phyloP scores from a whole-genome alignment of 2,113 vertebrate genomes.

The Dascyllus trimaculatus region DNA sequence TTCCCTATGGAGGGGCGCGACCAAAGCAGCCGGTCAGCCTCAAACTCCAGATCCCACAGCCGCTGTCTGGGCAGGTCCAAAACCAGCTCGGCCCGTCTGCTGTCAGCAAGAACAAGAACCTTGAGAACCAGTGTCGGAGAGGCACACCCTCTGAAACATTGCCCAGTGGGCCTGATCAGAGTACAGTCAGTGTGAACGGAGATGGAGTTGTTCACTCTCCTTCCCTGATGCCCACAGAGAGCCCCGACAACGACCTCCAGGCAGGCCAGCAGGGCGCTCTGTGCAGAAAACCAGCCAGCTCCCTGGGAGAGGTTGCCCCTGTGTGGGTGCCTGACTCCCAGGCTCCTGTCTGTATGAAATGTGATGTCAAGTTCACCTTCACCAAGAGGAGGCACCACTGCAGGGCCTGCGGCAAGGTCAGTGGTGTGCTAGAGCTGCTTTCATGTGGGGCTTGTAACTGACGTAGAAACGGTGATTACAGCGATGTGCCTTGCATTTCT shows the following conservation, averaged over 20 bases:
- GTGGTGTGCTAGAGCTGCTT: slow-evolving; percentile 43
- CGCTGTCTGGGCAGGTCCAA: slow-evolving; percentile 91
- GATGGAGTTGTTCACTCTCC: slow-evolving; percentile 82
- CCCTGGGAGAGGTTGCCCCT: slow-evolving; percentile 95
- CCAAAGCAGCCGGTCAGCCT: slow-evolving; percentile 97
- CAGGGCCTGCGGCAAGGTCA: slow-evolving; percentile 99
- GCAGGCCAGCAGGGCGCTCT: slow-evolving; percentile 91
- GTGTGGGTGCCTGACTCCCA: slow-evolving; percentile 99
- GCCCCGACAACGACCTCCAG: slow-evolving; percentile 96
- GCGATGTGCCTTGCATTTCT: not conserved
- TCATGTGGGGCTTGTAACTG: not conserved
- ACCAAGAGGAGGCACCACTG: slow-evolving; percentile 99
- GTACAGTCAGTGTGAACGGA: slow-evolving; percentile 78
- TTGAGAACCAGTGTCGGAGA: slow-evolving; percentile 80
- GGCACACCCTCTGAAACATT: slow-evolving; percentile 39
- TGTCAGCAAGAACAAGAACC: slow-evolving; percentile 94
- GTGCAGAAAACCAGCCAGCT: slow-evolving; percentile 88
- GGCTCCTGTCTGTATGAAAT: slow-evolving; percentile 98
- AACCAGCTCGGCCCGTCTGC: slow-evolving; percentile 87
- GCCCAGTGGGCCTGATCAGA: slow-evolving; percentile 69
- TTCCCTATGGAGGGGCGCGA: slow-evolving; percentile 95
- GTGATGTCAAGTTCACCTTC: slow-evolving; percentile 97
- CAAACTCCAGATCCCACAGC: slow-evolving; percentile 95
- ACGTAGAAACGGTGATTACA: not conserved
- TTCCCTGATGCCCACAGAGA: slow-evolving; percentile 85